phyloP scores from a whole-genome alignment of 2,888 invertebrate species.

The Meteorus colon region DNA sequence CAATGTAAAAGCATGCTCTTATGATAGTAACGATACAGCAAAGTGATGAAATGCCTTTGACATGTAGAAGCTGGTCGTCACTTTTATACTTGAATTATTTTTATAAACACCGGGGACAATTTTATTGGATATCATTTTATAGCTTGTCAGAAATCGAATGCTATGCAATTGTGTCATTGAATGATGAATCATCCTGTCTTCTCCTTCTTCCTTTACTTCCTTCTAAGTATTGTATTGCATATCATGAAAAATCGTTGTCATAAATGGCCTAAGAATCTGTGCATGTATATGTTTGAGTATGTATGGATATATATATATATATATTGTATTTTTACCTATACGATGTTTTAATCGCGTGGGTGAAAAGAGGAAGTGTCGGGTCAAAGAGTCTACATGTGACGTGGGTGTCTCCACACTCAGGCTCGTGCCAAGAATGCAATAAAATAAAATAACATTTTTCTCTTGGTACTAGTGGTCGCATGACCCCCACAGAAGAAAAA shows the following conservation, averaged over 20 bases:
- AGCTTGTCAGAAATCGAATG: not conserved
- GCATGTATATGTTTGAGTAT: not conserved
- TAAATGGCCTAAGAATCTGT: not conserved
- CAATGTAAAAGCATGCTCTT: too few species aligned
- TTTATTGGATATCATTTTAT: not conserved
- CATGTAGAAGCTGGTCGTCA: not conserved
- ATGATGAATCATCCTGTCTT: not conserved
- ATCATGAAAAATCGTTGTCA: not conserved
- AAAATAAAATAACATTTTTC: slow-evolving; percentile 41
- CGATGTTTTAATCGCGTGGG: slow-evolving; percentile 43
- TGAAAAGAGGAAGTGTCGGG: slow-evolving; percentile 41
- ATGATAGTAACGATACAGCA: too few species aligned
- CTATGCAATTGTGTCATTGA: not conserved
- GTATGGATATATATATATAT: not conserved
- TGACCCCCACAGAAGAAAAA: slow-evolving; percentile 15
- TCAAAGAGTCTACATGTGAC: slow-evolving; percentile 42
- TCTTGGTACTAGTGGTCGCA: slow-evolving; percentile 30
- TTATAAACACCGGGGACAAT: not conserved
- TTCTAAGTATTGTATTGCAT: not conserved
- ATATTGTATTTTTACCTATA: slow-evolving; percentile 13
- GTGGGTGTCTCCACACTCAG: slow-evolving; percentile 40
- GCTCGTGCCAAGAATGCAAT: slow-evolving; percentile 35
- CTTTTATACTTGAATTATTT: not conserved
- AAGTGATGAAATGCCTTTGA: not conserved
- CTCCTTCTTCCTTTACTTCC: too few species aligned